Base-by-base conservation (phyloP, 2,888 invertebrate species). In the Zygogramma bicolorata region DNA sequence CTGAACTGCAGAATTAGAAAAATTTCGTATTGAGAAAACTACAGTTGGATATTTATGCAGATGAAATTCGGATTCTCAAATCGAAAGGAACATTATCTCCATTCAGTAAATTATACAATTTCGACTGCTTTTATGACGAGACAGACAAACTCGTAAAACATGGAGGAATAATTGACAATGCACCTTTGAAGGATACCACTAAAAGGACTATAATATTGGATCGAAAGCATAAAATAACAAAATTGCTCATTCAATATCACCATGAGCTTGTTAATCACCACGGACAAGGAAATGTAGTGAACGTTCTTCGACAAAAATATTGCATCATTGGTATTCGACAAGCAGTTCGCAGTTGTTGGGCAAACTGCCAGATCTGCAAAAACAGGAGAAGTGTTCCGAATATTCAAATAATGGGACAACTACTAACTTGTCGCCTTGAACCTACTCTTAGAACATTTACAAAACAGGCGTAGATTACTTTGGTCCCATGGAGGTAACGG, bases 381-480 rank as follows among this genome's bases (percentile, higher is more conserved):
- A 57, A 20, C 22, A 66, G 46, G 60, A 40, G 22, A 38, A 20
- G 27, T 29, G 15, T 22, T 31, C 74, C 13, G 20, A 18, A 20
- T 20, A 18, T 29, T 15, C 2, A 66, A 20, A 8, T 71, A 1
- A 71, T 67, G 62, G 71, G 68, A 13, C 62, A 68, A 71, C 18
- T 71, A 34, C 68, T 59, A 49, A 13, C 34, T n/a, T 61, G 62
- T 62, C 20, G 46, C 18, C 46, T 71, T 10, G 46, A 60, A 29
- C 65, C 49, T 22, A 69, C 68, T n/a, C n/a, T n/a, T n/a, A n/a
- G n/a, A n/a, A n/a, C n/a, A n/a, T n/a, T n/a, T n/a, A n/a, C n/a
- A n/a, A n/a, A n/a, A 49, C 42, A 5, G 68, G 73, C 5, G 66
- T 71, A 7, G 73, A 73, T 38, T 73, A 67, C 59, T 73, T 75